Evolutionary conservation across 2,888 invertebrate species (phyloP).

Genomic region (Rhingia campestris): DNA sequence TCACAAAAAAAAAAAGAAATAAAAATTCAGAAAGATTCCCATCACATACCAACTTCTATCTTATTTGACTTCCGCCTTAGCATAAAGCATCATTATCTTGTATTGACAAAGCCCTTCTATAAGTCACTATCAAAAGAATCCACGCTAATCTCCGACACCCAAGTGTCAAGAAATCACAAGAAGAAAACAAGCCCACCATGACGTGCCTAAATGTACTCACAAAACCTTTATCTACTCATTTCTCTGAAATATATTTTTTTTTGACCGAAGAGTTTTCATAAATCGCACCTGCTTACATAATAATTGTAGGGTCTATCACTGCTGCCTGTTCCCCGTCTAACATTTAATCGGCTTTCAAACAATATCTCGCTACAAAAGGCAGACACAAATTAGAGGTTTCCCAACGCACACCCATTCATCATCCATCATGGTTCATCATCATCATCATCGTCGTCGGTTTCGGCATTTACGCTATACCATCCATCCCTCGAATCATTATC

Average conservation of each 20-base stretch:
- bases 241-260: not conserved
- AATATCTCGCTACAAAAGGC: not conserved
- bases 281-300: conserved; percentile 60
- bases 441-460: conserved; percentile 39
- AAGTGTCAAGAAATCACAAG: conserved; percentile 23
- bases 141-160: conserved; percentile 18
- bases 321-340: not conserved
- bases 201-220: conserved; percentile 20
- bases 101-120: not conserved
- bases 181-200: conserved; percentile 22
- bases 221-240: not conserved
- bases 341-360: conserved; percentile 49
- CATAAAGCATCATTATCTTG: too few species aligned
- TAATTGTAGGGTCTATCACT: conserved; percentile 23
- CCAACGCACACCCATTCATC: conserved; percentile 51
- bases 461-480: conserved; percentile 11
- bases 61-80: too few species aligned
- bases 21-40: too few species aligned
- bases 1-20: too few species aligned
- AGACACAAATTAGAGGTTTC: conserved; percentile 42
- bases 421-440: conserved; percentile 41
- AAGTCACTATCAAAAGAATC: conserved; percentile 3
- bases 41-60: too few species aligned
- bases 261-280: conserved; percentile 32
- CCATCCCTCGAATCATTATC: conserved; percentile 47